phyloP scores from a whole-genome alignment of 1,140 invertebrate species.

The Anastatus disparis region DNA sequence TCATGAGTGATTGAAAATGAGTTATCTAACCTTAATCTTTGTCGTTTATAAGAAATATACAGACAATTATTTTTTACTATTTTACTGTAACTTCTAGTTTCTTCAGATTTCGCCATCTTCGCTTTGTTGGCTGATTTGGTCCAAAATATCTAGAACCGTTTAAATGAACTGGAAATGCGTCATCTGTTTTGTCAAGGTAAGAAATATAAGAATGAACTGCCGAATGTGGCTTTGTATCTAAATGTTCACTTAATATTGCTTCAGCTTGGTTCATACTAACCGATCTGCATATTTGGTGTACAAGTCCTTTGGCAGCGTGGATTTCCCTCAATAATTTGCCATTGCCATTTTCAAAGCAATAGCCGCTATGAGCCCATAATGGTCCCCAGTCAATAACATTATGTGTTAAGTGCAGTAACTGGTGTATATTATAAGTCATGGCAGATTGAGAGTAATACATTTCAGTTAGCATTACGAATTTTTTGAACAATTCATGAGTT shows the following conservation, averaged over 20 bases:
- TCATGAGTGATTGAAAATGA: background rate
- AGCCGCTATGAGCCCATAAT: constrained; percentile 11
- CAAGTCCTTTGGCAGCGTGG: constrained; percentile 11
- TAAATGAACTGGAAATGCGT: background rate
- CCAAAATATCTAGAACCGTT: background rate
- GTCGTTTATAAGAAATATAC: background rate
- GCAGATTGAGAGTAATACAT: background rate
- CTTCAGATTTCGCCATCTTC: background rate
- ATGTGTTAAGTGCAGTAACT: constrained; percentile 3
- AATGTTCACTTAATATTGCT: background rate
- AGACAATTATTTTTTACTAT: background rate
- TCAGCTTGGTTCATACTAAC: background rate
- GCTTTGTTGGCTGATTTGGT: background rate
- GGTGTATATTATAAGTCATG: constrained; percentile 18
- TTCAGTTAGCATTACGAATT: background rate
- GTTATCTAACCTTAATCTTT: background rate
- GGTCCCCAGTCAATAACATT: constrained; percentile 12
- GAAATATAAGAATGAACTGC: background rate
- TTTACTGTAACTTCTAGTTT: background rate
- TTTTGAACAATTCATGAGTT: background rate
- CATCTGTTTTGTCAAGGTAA: background rate
- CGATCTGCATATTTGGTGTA: background rate
- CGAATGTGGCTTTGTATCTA: background rate
- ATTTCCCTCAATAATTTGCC: constrained; percentile 9
- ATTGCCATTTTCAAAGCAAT: constrained; percentile 16